Evolutionary conservation across 2,797 vertebrate genomes (phyloP).

Genomic region (Halcyon badia): DNA sequence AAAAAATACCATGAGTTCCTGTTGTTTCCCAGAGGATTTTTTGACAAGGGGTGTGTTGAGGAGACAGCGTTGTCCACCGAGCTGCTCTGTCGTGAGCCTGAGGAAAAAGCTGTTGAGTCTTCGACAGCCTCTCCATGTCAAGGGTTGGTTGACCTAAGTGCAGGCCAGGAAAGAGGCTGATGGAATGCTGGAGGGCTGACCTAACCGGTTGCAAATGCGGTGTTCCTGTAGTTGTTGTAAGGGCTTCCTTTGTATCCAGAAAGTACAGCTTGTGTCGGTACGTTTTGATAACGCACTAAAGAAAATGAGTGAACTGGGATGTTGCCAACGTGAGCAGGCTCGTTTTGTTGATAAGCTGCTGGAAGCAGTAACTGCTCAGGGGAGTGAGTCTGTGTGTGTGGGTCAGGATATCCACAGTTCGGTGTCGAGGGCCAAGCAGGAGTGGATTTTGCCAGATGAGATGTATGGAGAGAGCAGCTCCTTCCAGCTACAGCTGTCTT

Average conservation of each 20-base stretch:
- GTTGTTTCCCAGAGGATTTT: neutral
- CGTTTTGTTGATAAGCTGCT: conserved; percentile 43
- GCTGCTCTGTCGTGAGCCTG: neutral
- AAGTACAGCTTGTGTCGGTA: conserved; percentile 26
- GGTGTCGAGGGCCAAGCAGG: neutral
- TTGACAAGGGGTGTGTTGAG: neutral
- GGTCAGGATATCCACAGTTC: fast-evolving
- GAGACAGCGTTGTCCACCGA: neutral
- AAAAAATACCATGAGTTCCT: neutral
- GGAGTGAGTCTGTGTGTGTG: neutral
- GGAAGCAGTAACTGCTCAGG: neutral
- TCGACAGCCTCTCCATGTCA: neutral
- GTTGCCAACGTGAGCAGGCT: conserved; percentile 32
- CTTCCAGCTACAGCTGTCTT: neutral
- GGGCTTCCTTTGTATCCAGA: conserved; percentile 28
- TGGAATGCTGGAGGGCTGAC: neutral
- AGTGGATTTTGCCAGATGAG: fast-evolving
- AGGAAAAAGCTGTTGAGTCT: neutral
- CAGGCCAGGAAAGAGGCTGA: neutral
- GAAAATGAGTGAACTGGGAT: conserved; percentile 28
- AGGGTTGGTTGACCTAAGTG: neutral
- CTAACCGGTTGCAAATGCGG: neutral
- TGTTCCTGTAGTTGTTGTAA: neutral
- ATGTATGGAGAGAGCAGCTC: neutral
- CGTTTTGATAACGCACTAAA: neutral